Evolutionary conservation across 2,888 invertebrate species (phyloP).

Genomic region (Helicoverpa assulta): DNA sequence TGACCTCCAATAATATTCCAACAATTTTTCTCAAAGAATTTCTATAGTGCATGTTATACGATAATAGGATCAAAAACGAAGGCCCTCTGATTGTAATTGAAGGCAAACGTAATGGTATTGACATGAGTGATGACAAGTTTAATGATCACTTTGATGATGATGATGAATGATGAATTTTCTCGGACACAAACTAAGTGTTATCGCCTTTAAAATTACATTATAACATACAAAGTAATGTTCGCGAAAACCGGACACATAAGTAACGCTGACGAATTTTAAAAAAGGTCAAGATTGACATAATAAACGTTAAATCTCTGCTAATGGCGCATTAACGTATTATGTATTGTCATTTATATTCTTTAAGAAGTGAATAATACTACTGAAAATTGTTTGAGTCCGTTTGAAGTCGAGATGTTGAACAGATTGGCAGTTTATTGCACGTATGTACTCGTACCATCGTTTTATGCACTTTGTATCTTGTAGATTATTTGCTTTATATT

Average conservation of each 20-base stretch:
- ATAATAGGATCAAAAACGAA: constrained; percentile 67
- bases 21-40: constrained; percentile 75
- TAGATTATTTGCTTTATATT: not conserved
- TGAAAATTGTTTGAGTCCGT: constrained; percentile 40
- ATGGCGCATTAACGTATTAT: constrained; percentile 58
- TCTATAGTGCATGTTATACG: constrained; percentile 52
- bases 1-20: constrained; percentile 79
- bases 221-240: constrained; percentile 53
- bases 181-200: constrained; percentile 57
- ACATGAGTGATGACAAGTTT: constrained; percentile 60
- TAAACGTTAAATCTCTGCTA: constrained; percentile 57
- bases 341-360: constrained; percentile 58
- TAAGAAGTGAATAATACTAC: constrained; percentile 41
- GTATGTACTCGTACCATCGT: not conserved
- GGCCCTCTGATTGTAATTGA: constrained; percentile 65
- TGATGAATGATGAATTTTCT: constrained; percentile 60
- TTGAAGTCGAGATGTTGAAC: constrained; percentile 41
- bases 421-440: constrained; percentile 22
- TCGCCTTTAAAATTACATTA: constrained; percentile 49
- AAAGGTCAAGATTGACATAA: constrained; percentile 47
- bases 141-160: constrained; percentile 61
- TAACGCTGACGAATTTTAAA: constrained; percentile 50
- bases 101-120: constrained; percentile 63
- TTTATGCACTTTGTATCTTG: constrained; percentile 18
- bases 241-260: constrained; percentile 49